Evolutionary conservation across 2,888 invertebrate species (phyloP).

Genomic region (Lomographa bimaculata): DNA sequence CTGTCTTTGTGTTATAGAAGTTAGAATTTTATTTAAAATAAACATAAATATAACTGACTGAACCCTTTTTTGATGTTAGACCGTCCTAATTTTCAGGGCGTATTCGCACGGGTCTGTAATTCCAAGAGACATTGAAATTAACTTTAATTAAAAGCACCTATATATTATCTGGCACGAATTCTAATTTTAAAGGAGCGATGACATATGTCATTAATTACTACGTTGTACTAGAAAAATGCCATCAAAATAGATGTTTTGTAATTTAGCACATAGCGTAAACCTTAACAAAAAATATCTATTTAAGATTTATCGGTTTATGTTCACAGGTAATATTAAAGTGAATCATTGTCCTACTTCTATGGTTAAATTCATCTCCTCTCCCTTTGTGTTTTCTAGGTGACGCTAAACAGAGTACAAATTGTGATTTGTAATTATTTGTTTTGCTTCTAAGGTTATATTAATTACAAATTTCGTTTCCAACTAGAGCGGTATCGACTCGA

Average conservation of each 20-base stretch:
- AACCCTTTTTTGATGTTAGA: constrained; percentile 11
- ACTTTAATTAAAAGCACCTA: not conserved
- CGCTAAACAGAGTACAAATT: too few species aligned
- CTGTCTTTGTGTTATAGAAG: constrained; percentile 29
- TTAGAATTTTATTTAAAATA: constrained; percentile 16
- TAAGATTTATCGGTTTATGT: too few species aligned
- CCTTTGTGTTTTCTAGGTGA: too few species aligned
- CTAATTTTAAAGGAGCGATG: not conserved
- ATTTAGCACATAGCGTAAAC: not conserved
- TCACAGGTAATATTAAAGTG: too few species aligned
- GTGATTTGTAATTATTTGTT: too few species aligned
- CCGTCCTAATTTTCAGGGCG: constrained; percentile 12
- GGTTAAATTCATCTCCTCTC: too few species aligned
- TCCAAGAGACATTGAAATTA: constrained; percentile 9
- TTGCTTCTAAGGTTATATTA: too few species aligned
- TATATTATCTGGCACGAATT: not conserved
- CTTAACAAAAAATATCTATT: too few species aligned
- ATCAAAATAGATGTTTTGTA: constrained; percentile 5
- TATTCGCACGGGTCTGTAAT: constrained; percentile 13
- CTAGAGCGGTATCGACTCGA: constrained; percentile 93
- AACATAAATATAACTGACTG: constrained; percentile 9
- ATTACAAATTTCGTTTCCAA: constrained; percentile 21
- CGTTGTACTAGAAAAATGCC: too few species aligned
- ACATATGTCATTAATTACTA: too few species aligned
- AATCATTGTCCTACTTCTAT: too few species aligned